Percentiles rank a stretch among this genome's conserved stretches.
phyloP scores from a whole-genome alignment of 2,113 vertebrate species.

The Ramphastos sulfuratus region DNA sequence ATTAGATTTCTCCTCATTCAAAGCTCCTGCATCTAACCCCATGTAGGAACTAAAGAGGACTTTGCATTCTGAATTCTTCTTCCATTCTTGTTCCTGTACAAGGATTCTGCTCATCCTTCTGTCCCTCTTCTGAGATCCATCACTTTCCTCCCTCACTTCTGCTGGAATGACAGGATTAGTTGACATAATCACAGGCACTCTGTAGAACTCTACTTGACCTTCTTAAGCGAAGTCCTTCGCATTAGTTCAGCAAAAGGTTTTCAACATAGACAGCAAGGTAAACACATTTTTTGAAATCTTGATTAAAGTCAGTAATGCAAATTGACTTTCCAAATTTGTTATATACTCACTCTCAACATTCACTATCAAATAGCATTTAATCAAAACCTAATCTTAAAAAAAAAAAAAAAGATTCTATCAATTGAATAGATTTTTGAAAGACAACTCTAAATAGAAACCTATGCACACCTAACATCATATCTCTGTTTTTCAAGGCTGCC shows the following conservation, averaged over 20 bases:
- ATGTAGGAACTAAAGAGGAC: neutral
- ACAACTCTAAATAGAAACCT: neutral
- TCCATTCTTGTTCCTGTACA: neutral
- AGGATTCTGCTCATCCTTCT: neutral
- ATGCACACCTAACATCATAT: neutral
- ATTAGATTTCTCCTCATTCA: neutral
- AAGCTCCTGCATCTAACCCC: neutral
- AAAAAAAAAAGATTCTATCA: neutral
- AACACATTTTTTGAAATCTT: conserved; percentile 2
- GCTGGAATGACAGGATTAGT: conserved; percentile 7
- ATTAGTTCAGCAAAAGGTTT: neutral
- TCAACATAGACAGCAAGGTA: neutral
- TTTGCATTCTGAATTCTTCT: neutral
- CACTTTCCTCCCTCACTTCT: neutral
- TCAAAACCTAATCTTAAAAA: neutral
- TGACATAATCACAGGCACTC: neutral
- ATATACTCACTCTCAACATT: neutral
- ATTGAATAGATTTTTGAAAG: neutral
- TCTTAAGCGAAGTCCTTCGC: neutral
- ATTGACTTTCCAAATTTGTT: neutral
- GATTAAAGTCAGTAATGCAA: neutral
- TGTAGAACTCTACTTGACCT: neutral
- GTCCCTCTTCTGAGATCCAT: neutral
- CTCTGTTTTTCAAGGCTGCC: neutral
- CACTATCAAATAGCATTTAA: neutral